These are phyloP conservation scores for Megaceryle maxima DNA, from an alignment of 2,113 vertebrate genomes.

Conservation along the genomic window DNA sequence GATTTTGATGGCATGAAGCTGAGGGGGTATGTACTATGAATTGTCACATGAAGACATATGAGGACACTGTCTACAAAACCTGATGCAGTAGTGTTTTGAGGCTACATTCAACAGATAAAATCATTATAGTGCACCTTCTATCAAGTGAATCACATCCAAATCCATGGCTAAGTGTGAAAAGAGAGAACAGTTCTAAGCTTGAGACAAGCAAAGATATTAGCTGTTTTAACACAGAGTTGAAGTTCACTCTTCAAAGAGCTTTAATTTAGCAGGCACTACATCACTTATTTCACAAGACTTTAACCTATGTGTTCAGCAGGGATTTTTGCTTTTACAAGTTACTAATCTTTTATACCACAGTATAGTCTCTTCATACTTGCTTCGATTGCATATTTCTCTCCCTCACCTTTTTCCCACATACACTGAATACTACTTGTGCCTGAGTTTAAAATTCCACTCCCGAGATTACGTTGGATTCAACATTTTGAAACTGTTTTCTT, in stretches of 20 bases:
- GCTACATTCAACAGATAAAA: background rate
- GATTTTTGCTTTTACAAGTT: background rate
- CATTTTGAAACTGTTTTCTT: no score
- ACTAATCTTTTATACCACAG: background rate
- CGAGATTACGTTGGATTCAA: no score
- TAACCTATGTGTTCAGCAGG: background rate
- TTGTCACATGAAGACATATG: background rate
- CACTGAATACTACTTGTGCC: no score
- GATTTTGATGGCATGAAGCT: background rate
- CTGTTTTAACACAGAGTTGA: background rate
- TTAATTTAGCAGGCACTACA: background rate
- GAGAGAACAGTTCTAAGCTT: background rate
- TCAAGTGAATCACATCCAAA: background rate
- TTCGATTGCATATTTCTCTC: background rate
- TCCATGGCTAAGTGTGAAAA: background rate
- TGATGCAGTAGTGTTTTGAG: background rate
- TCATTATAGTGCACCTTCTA: background rate
- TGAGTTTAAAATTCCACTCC: no score
- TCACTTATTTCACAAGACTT: background rate
- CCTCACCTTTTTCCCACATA: background rate
- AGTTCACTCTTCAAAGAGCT: background rate
- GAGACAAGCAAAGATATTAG: background rate
- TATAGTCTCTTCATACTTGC: background rate
- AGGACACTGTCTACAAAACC: background rate
- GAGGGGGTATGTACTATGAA: background rate